Conservation (phyloP, 1,140 invertebrate species). For the Drosophila subpulchrella region DNA sequence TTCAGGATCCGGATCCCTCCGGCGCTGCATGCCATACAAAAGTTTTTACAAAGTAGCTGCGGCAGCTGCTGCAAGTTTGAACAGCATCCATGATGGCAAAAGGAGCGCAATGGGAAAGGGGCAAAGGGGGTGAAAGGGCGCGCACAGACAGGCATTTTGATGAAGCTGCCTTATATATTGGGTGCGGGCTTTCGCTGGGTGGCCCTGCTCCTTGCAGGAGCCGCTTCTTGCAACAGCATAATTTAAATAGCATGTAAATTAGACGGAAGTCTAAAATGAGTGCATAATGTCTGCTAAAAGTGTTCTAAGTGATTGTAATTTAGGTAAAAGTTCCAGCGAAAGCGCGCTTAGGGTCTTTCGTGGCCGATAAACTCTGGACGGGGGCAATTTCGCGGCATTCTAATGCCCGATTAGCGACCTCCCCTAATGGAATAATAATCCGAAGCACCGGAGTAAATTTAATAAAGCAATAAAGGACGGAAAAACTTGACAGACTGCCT, state of each 20-base stretch:
- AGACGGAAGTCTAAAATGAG: conserved; percentile 83
- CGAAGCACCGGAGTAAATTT: background rate
- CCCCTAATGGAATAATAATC: background rate
- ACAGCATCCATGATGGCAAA: conserved; percentile 48
- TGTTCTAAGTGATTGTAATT: conserved; percentile 82
- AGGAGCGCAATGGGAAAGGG: conserved; percentile 5
- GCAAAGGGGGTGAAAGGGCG: too few species aligned
- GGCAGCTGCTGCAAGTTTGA: conserved; percentile 80
- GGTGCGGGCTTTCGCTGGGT: conserved; percentile 42
- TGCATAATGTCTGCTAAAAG: conserved; percentile 82
- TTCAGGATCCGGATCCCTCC: conserved; percentile 10
- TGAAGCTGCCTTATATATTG: conserved; percentile 78
- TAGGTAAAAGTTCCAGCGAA: conserved; percentile 60
- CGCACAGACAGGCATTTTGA: conserved; percentile 71
- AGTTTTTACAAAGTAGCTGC: conserved; percentile 81
- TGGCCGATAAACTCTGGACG: conserved; percentile 20
- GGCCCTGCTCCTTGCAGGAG: conserved; percentile 27
- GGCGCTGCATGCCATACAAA: conserved; percentile 56
- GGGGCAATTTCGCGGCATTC: background rate
- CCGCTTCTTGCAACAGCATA: conserved; percentile 55
- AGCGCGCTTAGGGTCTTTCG: conserved; percentile 10
- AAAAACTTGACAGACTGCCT: background rate
- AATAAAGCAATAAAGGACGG: background rate
- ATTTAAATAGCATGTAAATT: conserved; percentile 84
- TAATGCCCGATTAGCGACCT: conserved; percentile 5